These are phyloP conservation scores for Eptatretus burgeri DNA, from an alignment of 2,113 vertebrate species.

Conservation along the genomic window DNA sequence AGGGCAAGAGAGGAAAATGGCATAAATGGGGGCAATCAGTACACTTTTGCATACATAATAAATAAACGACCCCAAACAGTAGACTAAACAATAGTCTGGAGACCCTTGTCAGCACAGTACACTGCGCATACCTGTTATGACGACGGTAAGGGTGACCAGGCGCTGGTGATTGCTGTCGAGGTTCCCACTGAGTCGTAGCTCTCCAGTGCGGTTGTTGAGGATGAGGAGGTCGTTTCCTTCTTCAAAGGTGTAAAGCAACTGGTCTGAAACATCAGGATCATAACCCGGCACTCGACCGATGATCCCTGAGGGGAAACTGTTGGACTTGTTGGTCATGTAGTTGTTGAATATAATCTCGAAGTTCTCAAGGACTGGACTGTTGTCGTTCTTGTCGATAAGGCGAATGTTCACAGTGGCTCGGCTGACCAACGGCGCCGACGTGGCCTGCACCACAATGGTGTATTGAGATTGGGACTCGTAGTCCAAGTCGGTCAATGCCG, in stretches of 20 bases:
- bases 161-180: constrained; percentile 78
- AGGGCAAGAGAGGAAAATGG: no score
- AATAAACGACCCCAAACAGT: not conserved
- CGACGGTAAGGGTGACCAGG: constrained; percentile 75
- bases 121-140: constrained; percentile 52
- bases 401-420: constrained; percentile 58
- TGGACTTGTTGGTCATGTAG: constrained; percentile 79
- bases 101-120: no score
- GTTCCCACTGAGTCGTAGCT: constrained; percentile 69
- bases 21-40: not conserved
- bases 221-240: constrained; percentile 76
- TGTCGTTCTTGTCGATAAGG: constrained; percentile 85
- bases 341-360: constrained; percentile 99
- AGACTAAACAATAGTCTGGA: no score
- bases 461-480: constrained; percentile 63
- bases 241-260: constrained; percentile 69
- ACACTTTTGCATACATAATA: not conserved
- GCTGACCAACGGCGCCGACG: constrained; percentile 76
- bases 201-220: constrained; percentile 72
- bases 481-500: constrained; percentile 76
- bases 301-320: constrained; percentile 65
- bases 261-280: constrained; percentile 70
- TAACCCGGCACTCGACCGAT: constrained; percentile 74
- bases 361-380: constrained; percentile 53
- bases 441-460: constrained; percentile 82